Evolutionary conservation across 2,113 vertebrate genomes (phyloP), one percentile per base, ranked within the genome.

Genomic region (Mionectes macconnelli): DNA sequence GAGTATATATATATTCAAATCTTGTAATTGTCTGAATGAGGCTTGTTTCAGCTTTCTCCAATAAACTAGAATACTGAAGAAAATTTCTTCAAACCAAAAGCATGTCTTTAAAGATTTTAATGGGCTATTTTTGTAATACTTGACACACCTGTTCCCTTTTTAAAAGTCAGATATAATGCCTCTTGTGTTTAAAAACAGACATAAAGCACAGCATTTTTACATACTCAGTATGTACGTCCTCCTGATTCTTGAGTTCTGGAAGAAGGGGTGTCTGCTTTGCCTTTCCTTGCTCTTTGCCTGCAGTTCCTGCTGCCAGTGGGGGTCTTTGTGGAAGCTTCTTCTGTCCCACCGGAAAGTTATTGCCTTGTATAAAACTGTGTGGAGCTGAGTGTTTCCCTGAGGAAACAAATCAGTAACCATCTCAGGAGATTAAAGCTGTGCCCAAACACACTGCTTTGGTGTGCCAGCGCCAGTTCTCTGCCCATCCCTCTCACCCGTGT

Each of bases 401-500:
- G 70, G 52, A 88, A 40, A 23, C 25, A 22, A 82, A 37, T 33
- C 74, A 57, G 45, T 8, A 30, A n/a, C 24, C 7, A 8, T 59
- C 42, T 42, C 52, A 37, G 47, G 55, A 67, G 33, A 14, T 10
- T 20, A 40, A 44, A 69, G 17, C 23, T 20, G 22, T 56, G 56
- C 35, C n/a, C 30, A n/a, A 33, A 66, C 33, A 59, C 40, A 2
- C 35, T 23, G 55, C 39, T 33, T 35, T 24, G 2, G 0, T 12
- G 23, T 35, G 21, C 25, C 14, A 4, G 14, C 19, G 64, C 35
- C 44, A 3, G 5, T 16, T 40, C 45, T 49, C 50, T 40, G 18
- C 23, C 50, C 84, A 33, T 13, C 33, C 21, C 66, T 33, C 0
- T 17, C 75, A 21, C 8, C 24, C 5, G 1, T 1, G 18, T 4